Percentiles rank a stretch among this genome's conserved stretches.
phyloP scores from a whole-genome alignment of 2,113 vertebrate genomes.

The cattle (Bos taurus) region ARS-UCD2.0 NC_037332.1:113724501-113725000 shows the following conservation, averaged over 20 bases:
- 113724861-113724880: neutral
- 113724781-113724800: neutral
- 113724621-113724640: neutral
- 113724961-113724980: rapidly evolving
- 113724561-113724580: neutral
- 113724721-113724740: neutral
- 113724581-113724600: neutral
- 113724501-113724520: neutral
- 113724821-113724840: neutral
- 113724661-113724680: neutral
- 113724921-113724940: neutral
- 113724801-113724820: no score
- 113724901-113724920: neutral
- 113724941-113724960: rapidly evolving
- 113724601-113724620: neutral
- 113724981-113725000: neutral
- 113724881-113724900: neutral
- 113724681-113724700: neutral
- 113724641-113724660: neutral
- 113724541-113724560: neutral
- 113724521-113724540: neutral
- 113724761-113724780: neutral
- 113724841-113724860: neutral
- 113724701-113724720: neutral
- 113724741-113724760: neutral